phyloP scores from a whole-genome alignment of 2,888 invertebrate genomes.

The Stenchaetothrips biformis region DNA sequence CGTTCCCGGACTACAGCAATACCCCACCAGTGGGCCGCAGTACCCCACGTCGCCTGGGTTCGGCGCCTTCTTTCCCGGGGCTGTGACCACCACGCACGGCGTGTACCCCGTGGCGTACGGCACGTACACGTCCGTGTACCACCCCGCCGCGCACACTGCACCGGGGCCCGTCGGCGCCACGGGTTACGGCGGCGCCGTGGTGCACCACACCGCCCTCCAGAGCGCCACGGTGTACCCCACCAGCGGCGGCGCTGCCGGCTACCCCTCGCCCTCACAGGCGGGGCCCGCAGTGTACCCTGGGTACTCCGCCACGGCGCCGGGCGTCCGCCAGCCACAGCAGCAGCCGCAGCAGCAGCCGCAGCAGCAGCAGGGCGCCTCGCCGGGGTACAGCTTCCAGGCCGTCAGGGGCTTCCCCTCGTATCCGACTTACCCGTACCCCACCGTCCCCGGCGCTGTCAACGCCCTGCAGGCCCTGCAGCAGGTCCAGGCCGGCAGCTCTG shows the following conservation, averaged over 20 bases:
- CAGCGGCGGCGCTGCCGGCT: not conserved
- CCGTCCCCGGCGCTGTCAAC: not conserved
- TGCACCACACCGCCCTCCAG: not conserved
- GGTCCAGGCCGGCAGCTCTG: no score
- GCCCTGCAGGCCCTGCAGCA: not conserved
- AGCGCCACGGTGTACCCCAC: not conserved
- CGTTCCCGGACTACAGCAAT: no score
- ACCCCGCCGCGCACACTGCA: not conserved
- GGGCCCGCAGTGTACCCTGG: not conserved
- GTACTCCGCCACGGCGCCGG: constrained; percentile 1
- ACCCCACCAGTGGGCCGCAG: no score
- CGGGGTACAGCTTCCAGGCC: constrained; percentile 15
- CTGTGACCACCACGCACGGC: constrained; percentile 8
- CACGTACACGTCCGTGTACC: constrained; percentile 13
- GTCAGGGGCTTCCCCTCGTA: not conserved
- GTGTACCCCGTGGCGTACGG: constrained; percentile 17
- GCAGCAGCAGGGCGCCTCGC: not conserved
- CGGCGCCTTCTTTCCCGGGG: constrained; percentile 8
- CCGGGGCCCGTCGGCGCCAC: not conserved
- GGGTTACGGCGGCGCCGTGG: not conserved
- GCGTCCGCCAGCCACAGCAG: not conserved
- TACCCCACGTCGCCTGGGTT: no score
- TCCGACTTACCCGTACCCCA: not conserved
- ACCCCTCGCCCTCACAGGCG: not conserved
- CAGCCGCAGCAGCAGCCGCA: not conserved